phyloP scores from a whole-genome alignment of 2,797 vertebrate genomes.

The Arnoldichthys spilopterus region DNA sequence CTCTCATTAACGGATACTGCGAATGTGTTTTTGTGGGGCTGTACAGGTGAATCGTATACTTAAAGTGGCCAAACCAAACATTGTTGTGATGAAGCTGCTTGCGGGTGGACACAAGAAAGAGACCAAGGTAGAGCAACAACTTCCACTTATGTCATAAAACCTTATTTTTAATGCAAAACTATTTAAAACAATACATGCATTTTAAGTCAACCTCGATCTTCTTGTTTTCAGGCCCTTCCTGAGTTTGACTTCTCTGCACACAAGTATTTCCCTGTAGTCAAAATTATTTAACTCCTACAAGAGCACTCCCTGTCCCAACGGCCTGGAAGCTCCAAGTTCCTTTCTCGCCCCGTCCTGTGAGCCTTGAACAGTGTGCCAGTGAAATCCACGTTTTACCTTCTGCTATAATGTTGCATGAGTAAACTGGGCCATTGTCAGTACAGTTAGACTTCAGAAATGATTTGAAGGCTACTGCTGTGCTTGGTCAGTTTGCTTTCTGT shows the following conservation, averaged over 20 bases:
- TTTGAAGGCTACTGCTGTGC: neutral
- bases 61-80: conserved; percentile 98
- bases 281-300: conserved; percentile 81
- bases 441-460: neutral
- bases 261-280: conserved; percentile 97
- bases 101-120: conserved; percentile 99
- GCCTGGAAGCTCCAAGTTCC: neutral
- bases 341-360: neutral
- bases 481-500: neutral
- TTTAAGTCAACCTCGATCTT: neutral
- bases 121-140: conserved; percentile 85
- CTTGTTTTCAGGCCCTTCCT: conserved; percentile 85
- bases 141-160: neutral
- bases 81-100: conserved; percentile 96
- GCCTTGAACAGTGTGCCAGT: neutral
- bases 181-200: neutral
- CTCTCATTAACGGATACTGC: too few species aligned
- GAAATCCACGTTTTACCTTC: neutral
- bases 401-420: neutral
- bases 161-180: neutral
- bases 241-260: conserved; percentile 98
- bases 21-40: too few species aligned
- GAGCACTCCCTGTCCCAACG: neutral
- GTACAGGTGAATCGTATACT: conserved; percentile 91
- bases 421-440: neutral